Percentiles rank a stretch among this genome's conserved stretches.
phyloP scores from a whole-genome alignment of 2,888 invertebrate genomes.

The Tetranychus piercei region DNA sequence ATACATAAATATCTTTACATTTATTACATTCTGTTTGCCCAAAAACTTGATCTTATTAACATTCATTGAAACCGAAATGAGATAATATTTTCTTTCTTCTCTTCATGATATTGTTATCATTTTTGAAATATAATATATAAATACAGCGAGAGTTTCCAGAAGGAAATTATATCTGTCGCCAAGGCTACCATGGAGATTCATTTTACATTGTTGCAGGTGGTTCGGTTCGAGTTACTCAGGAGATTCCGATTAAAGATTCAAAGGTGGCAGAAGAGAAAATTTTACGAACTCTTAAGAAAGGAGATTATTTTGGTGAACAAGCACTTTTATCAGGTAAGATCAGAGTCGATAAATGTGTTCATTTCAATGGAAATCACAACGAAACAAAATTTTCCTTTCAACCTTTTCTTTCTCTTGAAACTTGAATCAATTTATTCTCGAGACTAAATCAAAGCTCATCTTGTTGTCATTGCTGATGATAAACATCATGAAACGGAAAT shows the following conservation, averaged over 20 bases:
- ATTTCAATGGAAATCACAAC: too few relatives aligned
- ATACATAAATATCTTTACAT: too few relatives aligned
- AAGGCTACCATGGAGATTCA: constrained; percentile 69
- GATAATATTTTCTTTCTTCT: constrained; percentile 1
- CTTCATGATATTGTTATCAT: background rate
- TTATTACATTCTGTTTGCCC: constrained; percentile 4
- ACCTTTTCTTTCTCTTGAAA: too few relatives aligned
- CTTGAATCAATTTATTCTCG: too few relatives aligned
- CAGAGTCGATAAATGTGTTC: background rate
- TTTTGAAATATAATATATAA: constrained; percentile 1
- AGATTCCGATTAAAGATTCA: constrained; percentile 30
- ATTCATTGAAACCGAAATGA: background rate
- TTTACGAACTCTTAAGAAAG: constrained; percentile 50
- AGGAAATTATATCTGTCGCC: constrained; percentile 56
- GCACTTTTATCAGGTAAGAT: constrained; percentile 42
- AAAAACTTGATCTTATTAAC: too few relatives aligned
- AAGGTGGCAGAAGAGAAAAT: constrained; percentile 40
- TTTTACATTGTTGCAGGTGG: constrained; percentile 78
- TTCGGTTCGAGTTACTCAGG: constrained; percentile 41
- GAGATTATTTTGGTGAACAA: constrained; percentile 73
- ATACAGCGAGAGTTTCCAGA: constrained; percentile 57
- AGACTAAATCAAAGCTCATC: too few relatives aligned
- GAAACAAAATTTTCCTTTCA: too few relatives aligned
- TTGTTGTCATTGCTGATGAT: too few relatives aligned
- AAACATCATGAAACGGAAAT: too few relatives aligned